These are phyloP conservation scores for Sebastes nivosus DNA, from an alignment of 2,797 vertebrate genomes.

Conservation along the genomic window DNA sequence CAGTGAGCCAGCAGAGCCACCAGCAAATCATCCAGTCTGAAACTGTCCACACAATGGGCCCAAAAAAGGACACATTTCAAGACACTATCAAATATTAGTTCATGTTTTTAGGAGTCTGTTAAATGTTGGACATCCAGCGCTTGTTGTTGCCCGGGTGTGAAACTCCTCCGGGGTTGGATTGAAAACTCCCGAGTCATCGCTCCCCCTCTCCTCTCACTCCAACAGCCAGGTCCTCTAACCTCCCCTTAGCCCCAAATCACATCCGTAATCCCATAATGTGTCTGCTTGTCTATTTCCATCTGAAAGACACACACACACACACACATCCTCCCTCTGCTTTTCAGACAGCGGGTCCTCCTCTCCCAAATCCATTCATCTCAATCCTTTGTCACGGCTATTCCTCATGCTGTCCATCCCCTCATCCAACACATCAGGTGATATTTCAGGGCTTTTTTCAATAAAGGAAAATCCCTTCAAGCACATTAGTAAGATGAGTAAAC, in stretches of 20 bases:
- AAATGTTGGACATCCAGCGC: not conserved
- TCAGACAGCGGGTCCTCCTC: conserved; percentile 38
- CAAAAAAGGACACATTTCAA: not conserved
- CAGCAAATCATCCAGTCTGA: conserved; percentile 16
- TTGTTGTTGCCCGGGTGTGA: conserved; percentile 17
- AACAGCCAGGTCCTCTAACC: conserved; percentile 32
- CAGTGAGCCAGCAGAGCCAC: conserved; percentile 40
- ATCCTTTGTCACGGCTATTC: conserved; percentile 51
- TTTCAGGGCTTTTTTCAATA: conserved; percentile 32
- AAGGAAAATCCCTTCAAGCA: conserved; percentile 3
- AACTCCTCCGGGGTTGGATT: not conserved
- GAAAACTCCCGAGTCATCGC: conserved; percentile 6
- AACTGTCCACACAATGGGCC: not conserved
- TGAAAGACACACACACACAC: conserved; percentile 6
- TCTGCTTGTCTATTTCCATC: conserved; percentile 47
- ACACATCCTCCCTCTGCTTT: conserved; percentile 34
- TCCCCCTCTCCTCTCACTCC: conserved; percentile 5
- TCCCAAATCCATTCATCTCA: conserved; percentile 51
- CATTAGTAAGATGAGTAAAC: conserved; percentile 12
- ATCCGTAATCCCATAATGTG: conserved; percentile 52
- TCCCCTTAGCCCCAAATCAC: conserved; percentile 47
- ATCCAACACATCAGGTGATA: conserved; percentile 40
- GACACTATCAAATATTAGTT: not conserved
- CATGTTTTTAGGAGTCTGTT: not conserved
- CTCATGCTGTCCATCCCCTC: conserved; percentile 35